Base-by-base conservation (phyloP, 2,797 vertebrate genomes). In the Pseudochaenichthys georgianus region DNA sequence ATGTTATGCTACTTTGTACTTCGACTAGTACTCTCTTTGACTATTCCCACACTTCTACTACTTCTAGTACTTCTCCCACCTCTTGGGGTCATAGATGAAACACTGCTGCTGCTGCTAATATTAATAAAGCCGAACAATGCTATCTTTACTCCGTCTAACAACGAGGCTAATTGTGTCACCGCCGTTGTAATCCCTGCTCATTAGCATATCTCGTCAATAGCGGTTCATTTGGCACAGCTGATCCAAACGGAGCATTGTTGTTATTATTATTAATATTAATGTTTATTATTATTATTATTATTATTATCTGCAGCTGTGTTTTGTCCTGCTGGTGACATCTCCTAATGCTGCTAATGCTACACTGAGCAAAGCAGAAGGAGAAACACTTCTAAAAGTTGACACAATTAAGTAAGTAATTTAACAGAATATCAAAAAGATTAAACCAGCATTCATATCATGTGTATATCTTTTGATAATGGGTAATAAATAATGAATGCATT, bases 151-250 rank as follows among this genome's bases (percentile, higher is more conserved):
- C 28, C 28, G 28, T 28, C 4, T 28, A 28, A 28, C 28, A 5
- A 79, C 78, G 79, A 64, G 34, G 0, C 17, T n/a, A 43, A 38
- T 43, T 74, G 57, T 43, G 41, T 70, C 61, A 3, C 7, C 3
- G 70, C n/a, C 16, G 2, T 10, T 43, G 60, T 38, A 15, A 47
- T 17, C 48, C 11, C 6, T n/a, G 45, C 34, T 52, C 47, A 46
- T 38, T 47, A 60, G 17, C 55, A 28, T 72, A 5, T 13, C 41
- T 53, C 2, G 46, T 75, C 54, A 41, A 2, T 51, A 16, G 57
- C 15, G 69, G 21, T 55, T 76, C 63, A 57, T 38, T 69, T 66
- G 41, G 34, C 53, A 23, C 78, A 80, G 63, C 81, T 76, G 79
- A 73, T 69, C 63, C 75, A 70, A 72, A 73, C 41, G 11, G 66